phyloP scores from a whole-genome alignment of 1,140 invertebrate species.

The Lethocerus indicus region DNA sequence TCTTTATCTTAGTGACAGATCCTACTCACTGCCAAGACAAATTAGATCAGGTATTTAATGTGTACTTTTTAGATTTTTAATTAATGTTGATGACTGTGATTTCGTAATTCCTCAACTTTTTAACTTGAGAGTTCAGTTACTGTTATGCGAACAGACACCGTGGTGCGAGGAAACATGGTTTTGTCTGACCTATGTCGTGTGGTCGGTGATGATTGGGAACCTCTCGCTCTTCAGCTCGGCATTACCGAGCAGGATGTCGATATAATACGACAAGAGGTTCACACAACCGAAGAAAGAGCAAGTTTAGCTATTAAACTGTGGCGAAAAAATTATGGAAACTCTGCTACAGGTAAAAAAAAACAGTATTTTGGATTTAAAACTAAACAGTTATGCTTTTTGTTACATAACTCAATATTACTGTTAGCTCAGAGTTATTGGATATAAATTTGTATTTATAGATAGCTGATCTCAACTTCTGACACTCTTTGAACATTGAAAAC shows the following conservation, averaged over 20 bases:
- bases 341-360: slow-evolving; percentile 30
- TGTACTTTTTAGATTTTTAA: not conserved
- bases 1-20: slow-evolving; percentile 43
- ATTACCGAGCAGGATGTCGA: slow-evolving; percentile 73
- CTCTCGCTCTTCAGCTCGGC: slow-evolving; percentile 67
- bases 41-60: slow-evolving; percentile 29
- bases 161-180: slow-evolving; percentile 60
- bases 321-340: slow-evolving; percentile 28
- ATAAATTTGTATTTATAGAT: no score
- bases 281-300: slow-evolving; percentile 6
- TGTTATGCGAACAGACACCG: slow-evolving; percentile 29
- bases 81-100: not conserved
- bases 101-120: not conserved
- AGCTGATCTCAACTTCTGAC: no score
- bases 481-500: no score
- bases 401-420: no score
- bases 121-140: not conserved
- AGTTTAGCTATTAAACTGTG: slow-evolving; percentile 56
- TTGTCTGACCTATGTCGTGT: slow-evolving; percentile 84
- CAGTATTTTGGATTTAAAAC: no score
- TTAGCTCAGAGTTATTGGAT: no score
- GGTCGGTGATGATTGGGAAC: slow-evolving; percentile 81
- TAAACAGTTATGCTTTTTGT: no score
- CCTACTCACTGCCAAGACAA: slow-evolving; percentile 41
- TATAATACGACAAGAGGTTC: slow-evolving; percentile 59